These are phyloP conservation scores for Oryzias javanicus DNA, from an alignment of 2,113 vertebrate genomes.

Conservation along the genomic window DNA sequence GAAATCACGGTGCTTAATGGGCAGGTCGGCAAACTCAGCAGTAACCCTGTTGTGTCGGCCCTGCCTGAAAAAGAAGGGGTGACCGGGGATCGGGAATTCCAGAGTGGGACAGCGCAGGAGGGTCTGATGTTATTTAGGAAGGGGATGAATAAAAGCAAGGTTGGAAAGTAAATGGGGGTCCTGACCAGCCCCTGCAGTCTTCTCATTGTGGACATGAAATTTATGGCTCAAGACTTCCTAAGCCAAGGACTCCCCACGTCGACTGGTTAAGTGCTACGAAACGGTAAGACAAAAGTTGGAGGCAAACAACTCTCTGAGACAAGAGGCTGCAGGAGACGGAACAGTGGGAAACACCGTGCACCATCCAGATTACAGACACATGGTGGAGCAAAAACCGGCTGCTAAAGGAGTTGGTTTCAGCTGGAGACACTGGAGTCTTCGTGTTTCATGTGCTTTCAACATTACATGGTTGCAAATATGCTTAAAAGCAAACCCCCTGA, in stretches of 20 bases:
- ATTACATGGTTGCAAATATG: too few species aligned
- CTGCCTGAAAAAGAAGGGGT: constrained; percentile 52
- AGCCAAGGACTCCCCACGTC: constrained; percentile 81
- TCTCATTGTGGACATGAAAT: constrained; percentile 75
- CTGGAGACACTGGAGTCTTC: neutral
- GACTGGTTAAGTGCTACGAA: constrained; percentile 67
- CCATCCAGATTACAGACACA: constrained; percentile 30
- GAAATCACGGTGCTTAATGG: constrained; percentile 71
- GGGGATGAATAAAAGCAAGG: constrained; percentile 71
- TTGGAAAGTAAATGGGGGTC: constrained; percentile 75
- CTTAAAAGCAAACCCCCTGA: too few species aligned
- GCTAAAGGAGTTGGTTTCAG: neutral
- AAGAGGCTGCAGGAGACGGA: constrained; percentile 46
- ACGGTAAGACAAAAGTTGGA: constrained; percentile 40
- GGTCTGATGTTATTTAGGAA: constrained; percentile 65
- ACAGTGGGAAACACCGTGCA: constrained; percentile 41
- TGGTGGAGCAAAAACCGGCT: constrained; percentile 17
- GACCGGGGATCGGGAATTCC: constrained; percentile 61
- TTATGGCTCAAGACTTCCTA: constrained; percentile 80
- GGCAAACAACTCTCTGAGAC: constrained; percentile 58
- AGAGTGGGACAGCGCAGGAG: constrained; percentile 64
- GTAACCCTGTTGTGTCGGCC: constrained; percentile 64
- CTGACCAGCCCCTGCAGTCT: constrained; percentile 64
- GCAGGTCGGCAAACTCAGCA: constrained; percentile 55
- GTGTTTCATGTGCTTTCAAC: too few species aligned